Evolutionary conservation across 2,888 invertebrate species (phyloP), one percentile per base, ranked within the genome.

Genomic region (Xylophagus ater): DNA sequence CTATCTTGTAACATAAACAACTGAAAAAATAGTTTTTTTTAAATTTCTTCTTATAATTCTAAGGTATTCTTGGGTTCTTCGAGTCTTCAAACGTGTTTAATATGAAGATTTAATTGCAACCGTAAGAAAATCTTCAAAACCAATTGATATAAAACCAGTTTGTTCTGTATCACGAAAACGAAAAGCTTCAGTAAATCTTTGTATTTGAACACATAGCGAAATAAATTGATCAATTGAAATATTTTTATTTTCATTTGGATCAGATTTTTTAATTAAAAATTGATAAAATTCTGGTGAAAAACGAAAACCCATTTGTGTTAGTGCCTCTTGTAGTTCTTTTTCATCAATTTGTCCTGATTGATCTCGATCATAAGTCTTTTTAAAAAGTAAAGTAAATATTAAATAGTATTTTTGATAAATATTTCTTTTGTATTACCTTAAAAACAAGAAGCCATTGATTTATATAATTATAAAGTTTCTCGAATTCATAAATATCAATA

Each of bases 391-490:
- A n/a, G n/a, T n/a, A n/a, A n/a, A n/a, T n/a, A n/a, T n/a, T n/a
- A n/a, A n/a, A n/a, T n/a, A n/a, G n/a, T n/a, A n/a, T n/a, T n/a
- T n/a, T n/a, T n/a, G n/a, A n/a, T n/a, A n/a, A n/a, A n/a, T n/a
- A n/a, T n/a, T n/a, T n/a, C n/a, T n/a, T n/a, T n/a, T n/a, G n/a
- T n/a, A n/a, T n/a, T n/a, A n/a, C n/a, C n/a, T n/a, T 79, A 62
- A 90, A 92, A 1, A 86, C 82, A 8, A 74, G 70, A 34, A 87
- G 65, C 92, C 92, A 92, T 50, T 90, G 81, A 62, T 89, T 89
- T 23, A 92, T 78, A 55, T 90, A 92, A 40, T 75, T 78, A 63
- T 83, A 92, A 14, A 90, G 69, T 52, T 84, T 81, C 59, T 85
- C 82, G 58, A 92, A 92, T 60, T 89, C 89, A 47, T 73, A 72